Evolutionary conservation across 2,888 invertebrate genomes (phyloP), one percentile per base, ranked within the genome.

Genomic region (Dicyrtomina minuta): DNA sequence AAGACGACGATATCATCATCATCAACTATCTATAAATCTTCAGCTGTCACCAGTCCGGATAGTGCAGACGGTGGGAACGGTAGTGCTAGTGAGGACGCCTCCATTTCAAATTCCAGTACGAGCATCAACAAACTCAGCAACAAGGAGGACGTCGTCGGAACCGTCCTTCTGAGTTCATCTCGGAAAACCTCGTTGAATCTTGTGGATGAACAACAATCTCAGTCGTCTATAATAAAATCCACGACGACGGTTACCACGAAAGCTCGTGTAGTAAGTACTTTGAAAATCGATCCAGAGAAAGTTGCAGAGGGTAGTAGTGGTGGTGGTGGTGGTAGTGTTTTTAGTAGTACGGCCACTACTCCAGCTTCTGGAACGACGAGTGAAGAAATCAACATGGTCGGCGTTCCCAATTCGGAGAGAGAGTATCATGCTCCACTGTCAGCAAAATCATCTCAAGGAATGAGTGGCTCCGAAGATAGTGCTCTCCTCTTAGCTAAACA

Each of bases 401-500:
- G 56, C 17, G 58, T 66, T 2, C 26, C 26, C 10, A 43, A n/a
- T n/a, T 20, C 24, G 15, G 58, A 58, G 13, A 22, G 58, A 15
- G 59, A 60, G 39, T 60, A 67, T 51, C 67, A 67, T 67, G 60
- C 51, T 41, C 60, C 68, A 3, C 26, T 41, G n/a, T 68, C 68
- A n/a, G 53, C 59, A 15, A 68, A 60, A 67, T 59, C 68, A 8
- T 41, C 68, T 22, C 60, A 60, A 41, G 51, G 53, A 41, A 39
- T 39, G 4, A 72, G 67, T n/a, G 71, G 70, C 44, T 70, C 73
- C 10, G 75, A 77, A 62, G 78, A 77, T 49, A 72, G 74, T 43
- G 73, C 84, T 80, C 82, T 84, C 66, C 82, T 84, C 74, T 81
- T 86, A 77, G 87, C 88, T 53, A 89, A 89, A 80, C 88, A 90